phyloP scores from a whole-genome alignment of 2,888 invertebrate species.

The Pyralis farinalis region DNA sequence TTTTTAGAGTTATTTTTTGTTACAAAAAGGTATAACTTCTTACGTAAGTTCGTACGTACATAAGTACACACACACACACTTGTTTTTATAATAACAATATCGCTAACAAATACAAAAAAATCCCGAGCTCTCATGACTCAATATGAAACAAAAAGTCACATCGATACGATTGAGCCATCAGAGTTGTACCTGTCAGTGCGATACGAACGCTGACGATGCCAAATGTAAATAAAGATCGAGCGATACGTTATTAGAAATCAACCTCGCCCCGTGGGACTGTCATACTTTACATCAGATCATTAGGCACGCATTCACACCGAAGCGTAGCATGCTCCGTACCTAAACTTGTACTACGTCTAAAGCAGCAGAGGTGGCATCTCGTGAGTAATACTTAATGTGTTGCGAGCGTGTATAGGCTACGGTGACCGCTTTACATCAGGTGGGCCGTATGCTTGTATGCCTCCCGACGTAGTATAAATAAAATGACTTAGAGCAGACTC shows the following conservation, averaged over 20 bases:
- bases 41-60: no score
- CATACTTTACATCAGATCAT: slow-evolving; percentile 13
- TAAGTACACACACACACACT: no score
- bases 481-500: no score
- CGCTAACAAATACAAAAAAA: background rate
- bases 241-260: slow-evolving; percentile 41
- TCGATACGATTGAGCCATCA: slow-evolving; percentile 9
- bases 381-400: no score
- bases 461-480: no score
- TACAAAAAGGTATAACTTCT: no score
- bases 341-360: no score
- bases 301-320: slow-evolving; percentile 15
- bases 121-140: background rate
- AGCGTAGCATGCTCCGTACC: slow-evolving; percentile 1
- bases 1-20: no score
- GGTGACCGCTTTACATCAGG: no score
- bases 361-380: no score
- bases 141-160: background rate
- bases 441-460: no score
- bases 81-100: background rate
- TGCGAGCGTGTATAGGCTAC: no score
- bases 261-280: slow-evolving; percentile 26
- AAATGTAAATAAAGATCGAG: slow-evolving; percentile 41
- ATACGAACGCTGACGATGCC: slow-evolving; percentile 15
- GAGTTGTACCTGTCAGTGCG: slow-evolving; percentile 7